Base-by-base conservation (phyloP, 2,888 invertebrate genomes). In the Arctia plantaginis region DNA sequence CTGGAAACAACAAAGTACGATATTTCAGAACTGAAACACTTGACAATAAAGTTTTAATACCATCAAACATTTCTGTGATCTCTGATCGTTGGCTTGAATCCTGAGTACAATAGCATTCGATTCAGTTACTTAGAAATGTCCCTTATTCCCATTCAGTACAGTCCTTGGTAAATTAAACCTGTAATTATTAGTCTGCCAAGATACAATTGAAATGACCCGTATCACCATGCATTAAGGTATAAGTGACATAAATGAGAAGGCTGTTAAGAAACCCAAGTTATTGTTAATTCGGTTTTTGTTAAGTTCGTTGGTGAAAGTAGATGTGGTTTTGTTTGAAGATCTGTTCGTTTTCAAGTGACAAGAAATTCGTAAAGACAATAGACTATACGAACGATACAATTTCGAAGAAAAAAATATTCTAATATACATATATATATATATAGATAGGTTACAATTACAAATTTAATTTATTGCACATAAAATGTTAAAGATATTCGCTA, bases 1-100 rank as follows among this genome's bases (percentile, higher is more conserved):
- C 76, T 73, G 71, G 23, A 41, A 75, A 72, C 73, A 76, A 73
- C 69, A 62, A 67, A 73, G 66, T 41, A 70, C 67, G 75, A 79
- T 76, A 81, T 82, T 81, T 77, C 78, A 77, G 81, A 81, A 74
- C 76, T 47, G 79, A 71, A 74, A 82, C 78, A 82, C 76, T 84
- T 75, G 77, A 66, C 71, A 64, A 68, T 76, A 79, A 86, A 87
- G 81, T 89, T 86, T 82, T 87, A 86, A 89, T 88, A 80, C 85
- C 85, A 83, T 87, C 85, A 87, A 87, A 86, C 85, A 83, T 81
- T 81, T 71, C 69, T 74, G 39, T 74, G 75, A 75, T 71, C 81
- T 80, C 78, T 77, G 79, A 81, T 81, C 82, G 77, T 65, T 67
- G 76, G 79, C 77, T 82, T 71, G 75, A 82, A 83, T 35, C 15